Evolutionary conservation across 1,140 invertebrate species (phyloP), one percentile per base, ranked within the genome.

Genomic region (Sinella curviseta): DNA sequence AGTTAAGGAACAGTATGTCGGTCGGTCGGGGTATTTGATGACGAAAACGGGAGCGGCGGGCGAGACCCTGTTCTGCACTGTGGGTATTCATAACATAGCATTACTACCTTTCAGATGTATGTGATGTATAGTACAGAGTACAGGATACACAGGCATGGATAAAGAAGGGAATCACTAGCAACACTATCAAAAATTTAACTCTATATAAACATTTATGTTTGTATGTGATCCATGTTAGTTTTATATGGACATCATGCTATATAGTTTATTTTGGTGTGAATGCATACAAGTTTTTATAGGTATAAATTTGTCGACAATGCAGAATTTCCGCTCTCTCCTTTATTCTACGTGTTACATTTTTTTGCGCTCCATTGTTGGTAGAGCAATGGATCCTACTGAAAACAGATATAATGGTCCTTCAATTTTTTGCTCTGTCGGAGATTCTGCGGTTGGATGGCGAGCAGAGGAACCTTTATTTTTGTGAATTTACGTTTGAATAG

Each of bases 1-100:
- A 17, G 65, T 33, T 31, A 14, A 24, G 30, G 26, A 70, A 70
- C 8, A 4, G 57, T 70, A 8, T 30, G 31, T 33, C 65, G 31
- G 8, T 16, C 31, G 65, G 65, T 8, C 26, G 31, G 26, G 24
- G 55, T n/a, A 24, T 24, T 70, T 70, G 65, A 70, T 70, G 65
- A 70, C 65, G 65, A 70, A 70, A 70, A 70, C 65, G 65, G 65
- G 65, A 70, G 65, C 65, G 65, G 65, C 65, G n/a, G 31, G 65
- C 65, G 30, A 70, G n/a, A n/a, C n/a, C n/a, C 65, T 33, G 26
- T 30, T 70, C 14, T 70, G 65, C 65, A 65, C n/a, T n/a, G n/a
- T n/a, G n/a, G n/a, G n/a, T n/a, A n/a, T 26, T 60, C 14, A 60
- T 14, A 24, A 24, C 39, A 8, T 48, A 48, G 39, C 39, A 17